phyloP scores from a whole-genome alignment of 2,888 invertebrate genomes.

The Macrophya alboannulata region DNA sequence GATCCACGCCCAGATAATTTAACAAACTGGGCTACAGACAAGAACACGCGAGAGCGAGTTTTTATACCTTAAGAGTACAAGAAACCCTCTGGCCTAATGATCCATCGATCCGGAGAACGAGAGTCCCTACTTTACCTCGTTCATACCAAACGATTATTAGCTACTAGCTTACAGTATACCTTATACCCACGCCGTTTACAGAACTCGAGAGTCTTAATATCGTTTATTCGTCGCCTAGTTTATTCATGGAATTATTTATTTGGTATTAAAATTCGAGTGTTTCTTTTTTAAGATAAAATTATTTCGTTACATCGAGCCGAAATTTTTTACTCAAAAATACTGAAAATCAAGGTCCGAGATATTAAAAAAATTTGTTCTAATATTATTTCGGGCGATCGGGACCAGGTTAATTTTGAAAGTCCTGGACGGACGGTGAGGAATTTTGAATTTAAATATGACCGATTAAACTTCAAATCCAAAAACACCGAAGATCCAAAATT shows the following conservation, averaged over 20 bases:
- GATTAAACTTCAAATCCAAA: too few relatives aligned
- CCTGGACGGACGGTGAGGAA: too few relatives aligned
- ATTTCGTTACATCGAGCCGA: not conserved
- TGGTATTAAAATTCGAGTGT: not conserved
- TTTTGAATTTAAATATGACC: too few relatives aligned
- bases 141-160: slow-evolving; percentile 28
- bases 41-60: slow-evolving; percentile 21
- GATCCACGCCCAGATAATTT: slow-evolving; percentile 51
- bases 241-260: not conserved
- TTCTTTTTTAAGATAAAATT: not conserved
- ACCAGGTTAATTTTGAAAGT: too few relatives aligned
- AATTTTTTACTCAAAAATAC: not conserved
- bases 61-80: slow-evolving; percentile 24
- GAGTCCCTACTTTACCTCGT: slow-evolving; percentile 27
- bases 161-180: not conserved
- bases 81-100: slow-evolving; percentile 40
- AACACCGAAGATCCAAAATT: too few relatives aligned
- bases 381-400: too few relatives aligned
- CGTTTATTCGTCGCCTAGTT: not conserved
- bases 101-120: slow-evolving; percentile 23
- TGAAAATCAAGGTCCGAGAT: not conserved
- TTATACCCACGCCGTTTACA: not conserved
- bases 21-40: slow-evolving; percentile 31
- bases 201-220: not conserved
- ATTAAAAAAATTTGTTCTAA: too few relatives aligned